Conservation (phyloP, 2,797 vertebrate species). For the Urophycis tenuis region DNA sequence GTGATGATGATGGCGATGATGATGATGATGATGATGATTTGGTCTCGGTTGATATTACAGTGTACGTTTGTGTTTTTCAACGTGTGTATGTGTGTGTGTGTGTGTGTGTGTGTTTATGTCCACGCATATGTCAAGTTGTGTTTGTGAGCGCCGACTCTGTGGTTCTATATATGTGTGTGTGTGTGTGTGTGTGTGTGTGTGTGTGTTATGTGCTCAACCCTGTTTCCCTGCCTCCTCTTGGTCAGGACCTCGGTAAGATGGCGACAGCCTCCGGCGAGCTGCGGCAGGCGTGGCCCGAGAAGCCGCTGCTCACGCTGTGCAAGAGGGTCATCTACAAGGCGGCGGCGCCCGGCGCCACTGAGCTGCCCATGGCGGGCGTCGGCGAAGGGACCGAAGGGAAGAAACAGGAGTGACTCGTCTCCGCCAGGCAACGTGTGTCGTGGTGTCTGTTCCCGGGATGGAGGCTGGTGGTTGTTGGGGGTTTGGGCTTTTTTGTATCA, state of each 20-base stretch:
- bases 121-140: no score
- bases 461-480: no score
- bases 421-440: no score
- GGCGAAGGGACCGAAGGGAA: slow-evolving; percentile 23
- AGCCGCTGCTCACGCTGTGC: slow-evolving; percentile 60
- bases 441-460: no score
- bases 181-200: not conserved
- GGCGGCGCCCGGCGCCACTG: not conserved
- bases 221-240: not conserved
- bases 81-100: no score
- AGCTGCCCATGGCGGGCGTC: slow-evolving; percentile 34
- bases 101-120: no score
- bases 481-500: not conserved
- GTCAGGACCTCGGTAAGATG: slow-evolving; percentile 38
- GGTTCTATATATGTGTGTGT: no score
- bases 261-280: slow-evolving; percentile 57
- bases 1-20: no score
- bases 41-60: no score
- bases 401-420: no score
- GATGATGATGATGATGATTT: no score
- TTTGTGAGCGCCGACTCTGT: no score
- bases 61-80: not conserved
- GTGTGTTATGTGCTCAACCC: not conserved
- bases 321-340: slow-evolving; percentile 33
- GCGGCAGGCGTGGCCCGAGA: slow-evolving; percentile 58